Evolutionary conservation across 2,888 invertebrate genomes (phyloP), one percentile per base, ranked within the genome.

Genomic region (Malacosoma neustria): DNA sequence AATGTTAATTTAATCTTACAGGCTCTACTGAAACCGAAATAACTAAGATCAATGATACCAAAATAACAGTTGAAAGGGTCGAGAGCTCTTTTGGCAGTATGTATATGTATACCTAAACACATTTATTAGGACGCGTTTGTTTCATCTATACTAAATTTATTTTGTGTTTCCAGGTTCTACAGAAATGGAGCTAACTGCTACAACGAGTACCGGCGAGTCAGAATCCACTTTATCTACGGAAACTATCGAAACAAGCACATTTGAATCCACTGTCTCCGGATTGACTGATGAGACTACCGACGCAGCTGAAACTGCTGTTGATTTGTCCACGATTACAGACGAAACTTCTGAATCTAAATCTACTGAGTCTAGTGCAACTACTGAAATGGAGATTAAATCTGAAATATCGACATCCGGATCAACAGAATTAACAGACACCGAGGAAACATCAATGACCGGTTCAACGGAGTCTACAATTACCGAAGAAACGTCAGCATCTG

Each of bases 381-480:
- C 45, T 6, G 45, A 39, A 13, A 39, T 44, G 14, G 40, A 35
- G 22, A 42, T 35, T 0, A 29, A 38, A 29, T 41, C 43, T 36
- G 22, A 22, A 22, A 22, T 9, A 22, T 22, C 22, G 9, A 7
- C 22, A 22, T 22, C 3, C 9, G 22, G 5, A 2, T 22, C 22
- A 7, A 22, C 22, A 22, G 1, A 22, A 0, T 22, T 9, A 7
- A 41, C 49, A 3, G 36, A 38, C 13, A 41, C 46, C 22, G 9
- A 22, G 1, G 51, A 48, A 13, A 39, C 43, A 7, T 48, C 44
- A 32, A 38, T 35, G 33, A 37, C 44, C 13, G 45, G 37, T 11
- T 38, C 36, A 29, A 51, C 54, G 4, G 46, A 46, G 40, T 39
- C 47, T 14, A 38, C 35, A 1, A 14, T 15, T 2, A 49, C 41